phyloP scores from a whole-genome alignment of 1,140 invertebrate species.

The Hestina assimilis region DNA sequence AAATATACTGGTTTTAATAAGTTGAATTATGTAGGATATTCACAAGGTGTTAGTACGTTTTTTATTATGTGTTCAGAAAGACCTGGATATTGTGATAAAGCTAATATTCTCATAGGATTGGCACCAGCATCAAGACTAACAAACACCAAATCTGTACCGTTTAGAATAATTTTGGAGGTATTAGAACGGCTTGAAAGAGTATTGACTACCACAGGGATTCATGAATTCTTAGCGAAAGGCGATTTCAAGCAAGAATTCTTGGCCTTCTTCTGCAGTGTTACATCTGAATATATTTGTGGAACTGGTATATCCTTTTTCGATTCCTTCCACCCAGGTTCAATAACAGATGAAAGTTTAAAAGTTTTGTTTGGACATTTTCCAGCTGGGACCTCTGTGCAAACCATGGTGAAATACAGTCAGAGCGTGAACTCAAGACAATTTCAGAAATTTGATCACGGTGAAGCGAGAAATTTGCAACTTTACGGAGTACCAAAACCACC shows the following conservation, averaged over 20 bases:
- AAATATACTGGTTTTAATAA: slow-evolving; percentile 69
- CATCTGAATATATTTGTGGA: slow-evolving; percentile 32
- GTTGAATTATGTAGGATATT: slow-evolving; percentile 81
- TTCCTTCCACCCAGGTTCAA: slow-evolving; percentile 43
- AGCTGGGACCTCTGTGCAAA: slow-evolving; percentile 84
- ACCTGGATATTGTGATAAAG: slow-evolving; percentile 53
- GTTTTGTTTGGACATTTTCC: slow-evolving; percentile 81
- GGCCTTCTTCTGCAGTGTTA: slow-evolving; percentile 39
- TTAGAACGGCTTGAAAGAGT: slow-evolving; percentile 24
- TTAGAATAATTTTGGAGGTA: slow-evolving; percentile 20
- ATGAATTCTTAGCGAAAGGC: slow-evolving; percentile 43
- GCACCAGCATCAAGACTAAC: slow-evolving; percentile 46
- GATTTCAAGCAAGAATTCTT: slow-evolving; percentile 35
- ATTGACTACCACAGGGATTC: slow-evolving; percentile 21
- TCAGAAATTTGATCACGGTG: slow-evolving; percentile 78
- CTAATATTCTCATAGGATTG: slow-evolving; percentile 43
- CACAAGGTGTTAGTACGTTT: slow-evolving; percentile 78
- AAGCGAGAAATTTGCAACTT: slow-evolving; percentile 61
- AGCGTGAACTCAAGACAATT: slow-evolving; percentile 60
- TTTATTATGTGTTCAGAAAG: slow-evolving; percentile 58
- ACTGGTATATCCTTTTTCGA: slow-evolving; percentile 22
- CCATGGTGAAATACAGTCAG: slow-evolving; percentile 82
- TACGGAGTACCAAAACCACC: slow-evolving; percentile 76
- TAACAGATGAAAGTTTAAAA: slow-evolving; percentile 34
- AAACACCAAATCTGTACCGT: slow-evolving; percentile 37